Evolutionary conservation across 1,140 invertebrate species (phyloP).

Genomic region (Leptonema lineaticorne): DNA sequence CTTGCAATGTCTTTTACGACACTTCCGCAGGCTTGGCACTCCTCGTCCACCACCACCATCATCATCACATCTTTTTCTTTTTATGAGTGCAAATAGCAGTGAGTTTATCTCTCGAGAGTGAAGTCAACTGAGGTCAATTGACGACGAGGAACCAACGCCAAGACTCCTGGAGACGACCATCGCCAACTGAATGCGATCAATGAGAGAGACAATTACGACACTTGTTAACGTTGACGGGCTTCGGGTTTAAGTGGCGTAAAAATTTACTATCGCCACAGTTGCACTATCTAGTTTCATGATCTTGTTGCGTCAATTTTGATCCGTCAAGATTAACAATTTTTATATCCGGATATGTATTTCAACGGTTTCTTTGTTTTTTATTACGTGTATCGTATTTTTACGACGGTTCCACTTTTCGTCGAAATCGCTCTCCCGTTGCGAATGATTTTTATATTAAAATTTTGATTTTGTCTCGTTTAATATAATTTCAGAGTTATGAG

Average conservation of each 20-base stretch:
- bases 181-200: background rate
- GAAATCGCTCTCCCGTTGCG: too few species aligned
- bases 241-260: background rate
- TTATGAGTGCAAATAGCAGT: constrained; percentile 34
- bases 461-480: too few species aligned
- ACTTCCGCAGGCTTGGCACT: constrained; percentile 34
- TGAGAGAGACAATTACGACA: background rate
- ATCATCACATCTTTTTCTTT: too few species aligned
- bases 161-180: background rate
- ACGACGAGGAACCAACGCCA: constrained; percentile 17
- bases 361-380: too few species aligned
- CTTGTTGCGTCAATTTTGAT: background rate
- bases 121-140: constrained; percentile 41
- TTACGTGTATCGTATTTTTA: too few species aligned
- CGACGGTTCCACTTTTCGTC: too few species aligned
- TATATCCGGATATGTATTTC: too few species aligned
- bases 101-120: constrained; percentile 38
- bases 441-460: too few species aligned
- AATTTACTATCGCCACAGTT: background rate
- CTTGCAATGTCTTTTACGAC: too few species aligned
- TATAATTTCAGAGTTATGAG: too few species aligned
- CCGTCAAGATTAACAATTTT: too few species aligned
- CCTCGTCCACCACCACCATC: too few species aligned
- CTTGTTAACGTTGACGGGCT: background rate
- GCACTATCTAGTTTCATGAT: background rate